Evolutionary conservation across 2,797 vertebrate genomes (phyloP), one percentile per base, ranked within the genome.

Genomic region (Smutsia gigantea): DNA sequence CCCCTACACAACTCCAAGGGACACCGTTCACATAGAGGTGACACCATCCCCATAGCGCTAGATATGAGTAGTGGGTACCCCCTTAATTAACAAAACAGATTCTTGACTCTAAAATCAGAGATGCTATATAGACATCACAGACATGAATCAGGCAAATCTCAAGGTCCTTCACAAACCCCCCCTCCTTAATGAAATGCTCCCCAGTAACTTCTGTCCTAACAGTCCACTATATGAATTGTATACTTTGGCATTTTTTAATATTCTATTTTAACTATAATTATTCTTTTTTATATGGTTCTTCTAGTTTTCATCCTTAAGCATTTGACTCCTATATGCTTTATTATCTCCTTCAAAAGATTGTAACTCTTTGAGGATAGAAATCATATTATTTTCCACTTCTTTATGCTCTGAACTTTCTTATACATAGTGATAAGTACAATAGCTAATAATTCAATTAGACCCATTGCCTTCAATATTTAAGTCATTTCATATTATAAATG

Each of bases 31-130:
- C 21, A 5, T 14, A 77, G 77, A 69, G 66, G 31, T 71, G 75
- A 94, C 42, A 61, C 49, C 42, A 74, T 39, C 23, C 55, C 8
- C 57, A 9, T 7, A 74, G 78, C 19, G 61, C 55, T 74, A 25
- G 18, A 86, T 68, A 18, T 46, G 74, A 87, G 46, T 63, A 29
- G 37, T 72, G 53, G 83, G 51, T 72, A 51, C 77, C 57, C 61
- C 15, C 2, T 85, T 88, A 79, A 53, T 84, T 93, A 87, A 23
- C 79, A 53, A 75, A 78, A 57, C 31, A 75, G 46, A 66, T 51
- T 61, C 85, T 84, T 53, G 59, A 85, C 53, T 17, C 29, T 93
- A 53, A 46, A 68, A 77, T 82, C 84, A 96, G 77, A 96, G 69
- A 64, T 46, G n/a, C 42, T 72, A 23, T 17, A 0, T 68, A 68